Percentiles rank a stretch among this genome's conserved stretches.
These are phyloP conservation scores for Drosophila nigrodunni DNA, from an alignment of 1,140 invertebrate species.

Conservation along the genomic window DNA sequence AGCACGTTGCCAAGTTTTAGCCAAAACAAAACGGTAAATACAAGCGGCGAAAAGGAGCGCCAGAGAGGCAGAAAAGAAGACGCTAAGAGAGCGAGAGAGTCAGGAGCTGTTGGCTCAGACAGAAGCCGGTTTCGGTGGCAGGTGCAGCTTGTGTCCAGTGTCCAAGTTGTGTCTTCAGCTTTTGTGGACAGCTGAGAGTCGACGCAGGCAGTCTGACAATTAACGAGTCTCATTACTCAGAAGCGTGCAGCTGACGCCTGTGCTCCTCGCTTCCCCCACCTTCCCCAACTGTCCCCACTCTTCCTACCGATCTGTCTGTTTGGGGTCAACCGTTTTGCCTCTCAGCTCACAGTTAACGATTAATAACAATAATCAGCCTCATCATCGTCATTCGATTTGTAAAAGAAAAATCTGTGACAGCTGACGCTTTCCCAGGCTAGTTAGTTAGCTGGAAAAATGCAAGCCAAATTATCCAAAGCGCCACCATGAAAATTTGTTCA, in stretches of 20 bases:
- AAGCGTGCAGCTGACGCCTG: constrained; percentile 42
- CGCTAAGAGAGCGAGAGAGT: not conserved
- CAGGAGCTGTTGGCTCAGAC: constrained; percentile 19
- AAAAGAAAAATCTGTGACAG: constrained; percentile 15
- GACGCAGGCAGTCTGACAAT: constrained; percentile 41
- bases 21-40: constrained; percentile 52
- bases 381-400: constrained; percentile 16
- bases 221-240: constrained; percentile 55
- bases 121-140: constrained; percentile 47
- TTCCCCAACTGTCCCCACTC: not conserved
- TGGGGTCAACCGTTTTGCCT: constrained; percentile 39
- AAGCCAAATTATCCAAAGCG: constrained; percentile 23
- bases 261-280: not conserved
- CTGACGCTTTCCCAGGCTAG: constrained; percentile 39
- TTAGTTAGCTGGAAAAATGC: constrained; percentile 9
- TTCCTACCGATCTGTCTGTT: not conserved
- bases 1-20: constrained; percentile 70
- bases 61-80: constrained; percentile 5
- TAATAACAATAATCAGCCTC: constrained; percentile 52
- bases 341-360: constrained; percentile 43
- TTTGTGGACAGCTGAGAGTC: constrained; percentile 24
- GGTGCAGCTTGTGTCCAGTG: constrained; percentile 25
- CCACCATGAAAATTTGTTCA: constrained; percentile 47
- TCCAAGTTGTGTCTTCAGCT: not conserved
- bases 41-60: not conserved